Evolutionary conservation across 2,888 invertebrate genomes (phyloP), one percentile per base, ranked within the genome.

Genomic region (Imbricaverruca yamaguchii): DNA sequence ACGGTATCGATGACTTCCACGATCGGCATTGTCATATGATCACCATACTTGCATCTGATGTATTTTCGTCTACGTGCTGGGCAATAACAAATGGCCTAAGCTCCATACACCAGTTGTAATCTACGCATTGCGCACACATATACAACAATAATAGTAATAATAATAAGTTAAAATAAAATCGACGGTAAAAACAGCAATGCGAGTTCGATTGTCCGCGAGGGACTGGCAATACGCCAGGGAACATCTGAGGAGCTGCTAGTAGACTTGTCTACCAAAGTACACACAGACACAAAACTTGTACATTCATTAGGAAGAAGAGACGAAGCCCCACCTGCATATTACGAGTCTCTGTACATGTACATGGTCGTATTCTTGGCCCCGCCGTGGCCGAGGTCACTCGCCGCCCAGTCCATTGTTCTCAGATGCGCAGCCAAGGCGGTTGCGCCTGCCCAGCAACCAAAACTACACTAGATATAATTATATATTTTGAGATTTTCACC

Each of bases 121-220:
- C 10, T 53, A 74, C 55, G 55, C 74, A 74, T 39, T 39, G 39
- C 39, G 39, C 39, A 39, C 39, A 39, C 39, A 39, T 15, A 69
- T 23, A 69, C 39, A 18, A 9, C 4, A 11, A 74, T 9, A 74
- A 39, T 53, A 53, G 39, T n/a, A 69, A 69, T 69, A 69, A 65
- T 61, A 65, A 74, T 74, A 74, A 74, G 18, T 74, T 74, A 74
- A 74, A 65, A 74, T 55, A 74, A 55, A 74, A 55, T 55, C 74
- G 23, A 55, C 74, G 74, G 21, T 53, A 74, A 69, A 69, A 74
- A 55, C 74, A 39, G 74, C 53, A 13, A 39, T 18, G 21, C 21
- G 55, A 15, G 74, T 15, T 12, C 21, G 21, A 15, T 10, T n/a
- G n/a, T 10, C 21, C 10, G 74, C 53, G 21, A 55, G 18, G 21